phyloP scores from a whole-genome alignment of 2,888 invertebrate species.

The Macroteleia sp. region DNA sequence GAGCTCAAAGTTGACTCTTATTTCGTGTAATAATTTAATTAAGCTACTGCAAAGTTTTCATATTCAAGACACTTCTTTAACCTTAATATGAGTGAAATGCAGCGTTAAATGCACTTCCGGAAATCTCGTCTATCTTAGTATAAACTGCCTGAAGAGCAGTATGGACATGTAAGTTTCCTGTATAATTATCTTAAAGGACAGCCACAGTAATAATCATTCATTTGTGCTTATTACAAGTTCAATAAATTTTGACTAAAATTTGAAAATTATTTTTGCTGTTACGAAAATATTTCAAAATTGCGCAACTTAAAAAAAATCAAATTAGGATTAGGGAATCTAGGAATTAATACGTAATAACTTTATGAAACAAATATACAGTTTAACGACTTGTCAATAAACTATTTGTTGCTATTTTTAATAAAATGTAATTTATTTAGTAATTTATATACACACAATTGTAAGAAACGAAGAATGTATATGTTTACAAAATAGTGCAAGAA shows the following conservation, averaged over 20 bases:
- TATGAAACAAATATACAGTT: too few species aligned
- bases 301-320: too few species aligned
- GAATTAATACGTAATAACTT: too few species aligned
- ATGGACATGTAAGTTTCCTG: slow-evolving; percentile 51
- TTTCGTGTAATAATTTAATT: slow-evolving; percentile 7
- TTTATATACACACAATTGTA: too few species aligned
- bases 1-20: not conserved
- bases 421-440: too few species aligned
- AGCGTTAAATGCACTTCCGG: slow-evolving; percentile 26
- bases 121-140: slow-evolving; percentile 37
- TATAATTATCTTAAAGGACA: slow-evolving; percentile 45
- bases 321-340: too few species aligned
- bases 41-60: not conserved
- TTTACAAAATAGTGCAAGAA: too few species aligned
- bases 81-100: slow-evolving; percentile 28
- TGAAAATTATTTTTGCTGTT: too few species aligned
- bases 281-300: too few species aligned
- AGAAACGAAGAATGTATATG: too few species aligned
- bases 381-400: too few species aligned
- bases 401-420: too few species aligned
- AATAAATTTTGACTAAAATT: slow-evolving; percentile 44
- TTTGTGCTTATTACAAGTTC: slow-evolving; percentile 22
- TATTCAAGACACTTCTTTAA: slow-evolving; percentile 3
- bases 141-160: slow-evolving; percentile 44
- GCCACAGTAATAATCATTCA: slow-evolving; percentile 24